Evolutionary conservation across 2,888 invertebrate species (phyloP), one percentile per base, ranked within the genome.

Genomic region (Polyommatus icarus): DNA sequence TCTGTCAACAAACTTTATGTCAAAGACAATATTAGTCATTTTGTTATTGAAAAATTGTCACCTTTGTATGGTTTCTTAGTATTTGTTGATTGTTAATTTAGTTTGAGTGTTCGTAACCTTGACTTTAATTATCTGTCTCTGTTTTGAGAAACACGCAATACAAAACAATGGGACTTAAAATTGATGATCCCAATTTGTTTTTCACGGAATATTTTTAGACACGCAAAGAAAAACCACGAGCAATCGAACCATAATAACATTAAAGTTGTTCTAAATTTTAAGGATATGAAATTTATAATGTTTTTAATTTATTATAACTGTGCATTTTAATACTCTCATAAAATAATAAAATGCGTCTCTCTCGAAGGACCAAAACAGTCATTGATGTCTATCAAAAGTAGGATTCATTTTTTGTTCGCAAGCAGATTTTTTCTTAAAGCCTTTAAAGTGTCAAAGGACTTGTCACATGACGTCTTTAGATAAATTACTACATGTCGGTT

Each of bases 151-250:
- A 6, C 67, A 67, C 67, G 67, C 67, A 67, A 67, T 18, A 67
- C 67, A 67, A 67, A 67, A 67, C 67, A 67, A 67, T 67, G 67
- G 67, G 29, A 32, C 20, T 67, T 12, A 29, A 67, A 67, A 67
- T 67, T 67, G 67, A 67, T 67, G 67, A 67, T 67, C 67, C 67
- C 20, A 67, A 12, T 67, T 67, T 67, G 8, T 29, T 59, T 59
- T 20, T 61, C 10, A 12, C 24, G 24, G 29, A 67, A 1, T 67
- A 67, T 32, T 67, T 54, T 67, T 67, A 67, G 15, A 29, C 61
- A 61, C 24, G 61, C 61, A 24, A 61, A 61, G n/a, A 20, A 59
- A 20, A 20, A 10, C 18, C 59, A 20, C 10, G 8, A n/a, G n/a
- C 59, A 20, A 59, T n/a, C 59, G 2, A 59, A 20, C 46, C 10